Evolutionary conservation across 2,797 vertebrate species (phyloP).

Genomic region (Xerus rutilus): DNA sequence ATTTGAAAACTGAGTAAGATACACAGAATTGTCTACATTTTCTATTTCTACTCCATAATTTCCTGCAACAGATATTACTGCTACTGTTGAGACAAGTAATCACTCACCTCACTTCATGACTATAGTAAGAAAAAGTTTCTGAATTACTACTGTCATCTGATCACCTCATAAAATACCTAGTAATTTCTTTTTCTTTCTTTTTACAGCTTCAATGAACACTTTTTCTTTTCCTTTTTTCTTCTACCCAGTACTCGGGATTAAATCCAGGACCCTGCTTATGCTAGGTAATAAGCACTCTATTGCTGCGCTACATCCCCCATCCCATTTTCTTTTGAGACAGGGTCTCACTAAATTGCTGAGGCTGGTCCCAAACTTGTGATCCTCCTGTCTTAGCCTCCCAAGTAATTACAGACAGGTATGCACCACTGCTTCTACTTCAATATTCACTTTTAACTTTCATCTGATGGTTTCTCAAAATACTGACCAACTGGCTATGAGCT

Average conservation of each 20-base stretch:
- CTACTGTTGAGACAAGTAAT: background rate
- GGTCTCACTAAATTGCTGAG: too few species aligned
- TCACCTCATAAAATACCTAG: background rate
- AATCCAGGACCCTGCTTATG: too few species aligned
- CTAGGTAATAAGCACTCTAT: too few species aligned
- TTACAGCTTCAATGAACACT: background rate
- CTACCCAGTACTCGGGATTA: too few species aligned
- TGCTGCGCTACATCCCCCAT: too few species aligned
- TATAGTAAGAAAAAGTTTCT: constrained; percentile 1
- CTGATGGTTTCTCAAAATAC: constrained; percentile 4
- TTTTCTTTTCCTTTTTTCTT: background rate
- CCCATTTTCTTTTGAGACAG: too few species aligned
- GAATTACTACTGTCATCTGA: background rate
- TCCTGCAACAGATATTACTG: constrained; percentile 19
- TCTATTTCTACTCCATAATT: constrained; percentile 7
- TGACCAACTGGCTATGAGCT: background rate
- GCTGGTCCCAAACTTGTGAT: too few species aligned
- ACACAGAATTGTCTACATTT: background rate
- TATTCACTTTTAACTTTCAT: constrained; percentile 4
- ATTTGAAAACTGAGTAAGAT: constrained; percentile 2
- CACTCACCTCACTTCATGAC: background rate
- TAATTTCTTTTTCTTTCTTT: background rate
- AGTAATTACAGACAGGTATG: too few species aligned
- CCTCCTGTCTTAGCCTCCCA: too few species aligned
- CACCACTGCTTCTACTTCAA: background rate